Evolutionary conservation across 2,888 invertebrate species (phyloP).

Genomic region (Scaeva pyrastri): DNA sequence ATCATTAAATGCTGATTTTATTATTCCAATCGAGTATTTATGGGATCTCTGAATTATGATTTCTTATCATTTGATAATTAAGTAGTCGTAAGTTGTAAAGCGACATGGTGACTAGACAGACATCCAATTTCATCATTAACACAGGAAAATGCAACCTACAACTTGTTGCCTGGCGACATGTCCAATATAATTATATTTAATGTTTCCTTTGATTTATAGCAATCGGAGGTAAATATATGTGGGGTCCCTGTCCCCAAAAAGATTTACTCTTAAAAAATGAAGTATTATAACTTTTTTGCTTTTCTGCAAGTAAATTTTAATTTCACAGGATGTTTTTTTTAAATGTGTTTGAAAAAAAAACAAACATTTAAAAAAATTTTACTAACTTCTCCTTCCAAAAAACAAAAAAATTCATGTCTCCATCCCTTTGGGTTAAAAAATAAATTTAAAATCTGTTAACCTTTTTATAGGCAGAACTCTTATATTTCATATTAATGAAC

Average conservation of each 20-base stretch:
- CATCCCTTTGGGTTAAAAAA: neutral
- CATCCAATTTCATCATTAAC: slow-evolving; percentile 15
- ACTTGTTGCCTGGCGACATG: slow-evolving; percentile 18
- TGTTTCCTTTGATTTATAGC: slow-evolving; percentile 8
- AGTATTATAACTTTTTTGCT: too few species aligned
- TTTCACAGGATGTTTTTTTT: too few species aligned
- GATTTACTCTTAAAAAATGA: too few species aligned
- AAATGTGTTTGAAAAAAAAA: too few species aligned
- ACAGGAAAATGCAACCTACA: neutral
- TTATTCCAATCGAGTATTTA: neutral
- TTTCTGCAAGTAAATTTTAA: too few species aligned
- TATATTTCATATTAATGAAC: slow-evolving; percentile 70
- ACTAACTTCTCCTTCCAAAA: too few species aligned
- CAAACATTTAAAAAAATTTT: too few species aligned
- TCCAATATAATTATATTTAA: neutral
- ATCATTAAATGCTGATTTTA: slow-evolving; percentile 1
- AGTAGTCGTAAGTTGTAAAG: neutral
- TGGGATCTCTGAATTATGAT: slow-evolving; percentile 13
- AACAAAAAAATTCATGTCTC: neutral
- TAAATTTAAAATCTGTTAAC: slow-evolving; percentile 33
- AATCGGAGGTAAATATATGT: neutral
- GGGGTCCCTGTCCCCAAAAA: too few species aligned
- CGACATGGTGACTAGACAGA: slow-evolving; percentile 65
- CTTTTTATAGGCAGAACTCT: slow-evolving; percentile 54
- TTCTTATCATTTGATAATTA: slow-evolving; percentile 20